phyloP scores from a whole-genome alignment of 2,113 vertebrate species.

The Ageneiosus marmoratus region DNA sequence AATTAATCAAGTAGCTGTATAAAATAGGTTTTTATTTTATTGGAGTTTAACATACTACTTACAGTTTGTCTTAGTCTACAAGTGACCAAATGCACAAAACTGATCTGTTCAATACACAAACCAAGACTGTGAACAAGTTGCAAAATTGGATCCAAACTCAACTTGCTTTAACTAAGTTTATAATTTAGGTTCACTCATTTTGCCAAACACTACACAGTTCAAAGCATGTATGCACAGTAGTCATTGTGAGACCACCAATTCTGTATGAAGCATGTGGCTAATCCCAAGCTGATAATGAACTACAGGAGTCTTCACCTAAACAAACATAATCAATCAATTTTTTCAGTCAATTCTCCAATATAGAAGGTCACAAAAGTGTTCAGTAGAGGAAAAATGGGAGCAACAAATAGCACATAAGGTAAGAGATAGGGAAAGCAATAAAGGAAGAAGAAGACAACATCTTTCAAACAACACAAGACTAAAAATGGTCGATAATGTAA shows the following conservation, averaged over 20 bases:
- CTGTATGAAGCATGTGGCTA: background rate
- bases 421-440: background rate
- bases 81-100: constrained; percentile 1
- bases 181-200: background rate
- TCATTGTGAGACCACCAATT: constrained; percentile 1
- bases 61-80: background rate
- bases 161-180: background rate
- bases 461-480: constrained; percentile 7
- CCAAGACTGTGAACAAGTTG: too few species aligned
- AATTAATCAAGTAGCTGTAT: background rate
- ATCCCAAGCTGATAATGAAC: constrained; percentile 8
- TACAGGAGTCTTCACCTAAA: background rate
- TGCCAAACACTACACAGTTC: background rate
- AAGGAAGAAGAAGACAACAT: constrained; percentile 8
- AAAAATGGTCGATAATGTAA: constrained; percentile 11
- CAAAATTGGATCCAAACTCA: background rate
- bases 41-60: background rate
- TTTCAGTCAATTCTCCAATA: constrained; percentile 2
- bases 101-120: background rate
- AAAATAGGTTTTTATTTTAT: background rate
- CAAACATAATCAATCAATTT: constrained; percentile 5
- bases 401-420: background rate
- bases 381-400: background rate
- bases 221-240: background rate
- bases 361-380: constrained; percentile 14